phyloP scores from a whole-genome alignment of 64 coral and sea anemone species.

The Anthopleura sola region DNA sequence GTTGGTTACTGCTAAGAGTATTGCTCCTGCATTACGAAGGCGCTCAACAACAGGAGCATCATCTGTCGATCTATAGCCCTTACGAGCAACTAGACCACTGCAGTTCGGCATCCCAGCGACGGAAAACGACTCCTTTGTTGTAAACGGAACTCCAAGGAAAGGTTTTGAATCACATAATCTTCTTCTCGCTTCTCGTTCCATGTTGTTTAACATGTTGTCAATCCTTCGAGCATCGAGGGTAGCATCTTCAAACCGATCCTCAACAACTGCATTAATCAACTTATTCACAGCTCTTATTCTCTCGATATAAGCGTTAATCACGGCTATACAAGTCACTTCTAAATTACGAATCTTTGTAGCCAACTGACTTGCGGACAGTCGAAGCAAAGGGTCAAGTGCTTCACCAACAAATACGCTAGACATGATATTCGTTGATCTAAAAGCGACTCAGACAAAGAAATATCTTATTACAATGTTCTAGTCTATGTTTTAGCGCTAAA shows the following conservation, averaged over 20 bases:
- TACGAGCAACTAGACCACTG: slow-evolving; percentile 81
- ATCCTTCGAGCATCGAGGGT: slow-evolving; percentile 63
- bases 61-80: slow-evolving; percentile 47
- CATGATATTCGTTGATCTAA: not conserved
- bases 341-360: slow-evolving; percentile 77
- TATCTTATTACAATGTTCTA: not conserved
- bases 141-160: slow-evolving; percentile 86
- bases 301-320: slow-evolving; percentile 69
- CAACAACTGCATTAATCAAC: slow-evolving; percentile 79
- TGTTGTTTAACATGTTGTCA: slow-evolving; percentile 59
- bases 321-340: slow-evolving; percentile 68
- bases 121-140: slow-evolving; percentile 86
- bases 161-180: slow-evolving; percentile 47
- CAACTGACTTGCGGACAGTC: slow-evolving; percentile 54
- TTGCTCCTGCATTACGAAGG: slow-evolving; percentile 69
- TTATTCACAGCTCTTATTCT: slow-evolving; percentile 77
- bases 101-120: slow-evolving; percentile 74
- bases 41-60: slow-evolving; percentile 70
- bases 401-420: slow-evolving; percentile 1
- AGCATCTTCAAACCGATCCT: slow-evolving; percentile 82
- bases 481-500: not conserved
- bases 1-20: slow-evolving; percentile 77
- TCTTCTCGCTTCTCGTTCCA: slow-evolving; percentile 48
- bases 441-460: not conserved
- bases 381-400: slow-evolving; percentile 31